Conservation (phyloP, 2,797 vertebrate species). For the Acanthurus leucopareius region DNA sequence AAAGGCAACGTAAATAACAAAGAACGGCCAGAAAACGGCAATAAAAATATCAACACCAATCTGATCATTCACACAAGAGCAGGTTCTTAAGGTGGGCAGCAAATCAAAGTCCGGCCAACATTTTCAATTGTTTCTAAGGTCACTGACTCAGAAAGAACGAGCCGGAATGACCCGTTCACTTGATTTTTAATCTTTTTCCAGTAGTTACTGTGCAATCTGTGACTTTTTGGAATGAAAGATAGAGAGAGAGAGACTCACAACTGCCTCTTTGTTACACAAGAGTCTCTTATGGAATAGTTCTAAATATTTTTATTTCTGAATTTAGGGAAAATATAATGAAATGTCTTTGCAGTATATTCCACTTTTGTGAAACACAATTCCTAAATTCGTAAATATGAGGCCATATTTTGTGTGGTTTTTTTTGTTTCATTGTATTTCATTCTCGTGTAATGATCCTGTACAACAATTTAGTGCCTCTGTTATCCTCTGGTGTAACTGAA, state of each 20-base stretch:
- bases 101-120: conserved; percentile 45
- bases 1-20: conserved; percentile 64
- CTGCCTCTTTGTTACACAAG: background rate
- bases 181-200: conserved; percentile 9
- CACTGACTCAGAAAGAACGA: conserved; percentile 26
- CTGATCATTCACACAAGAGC: conserved; percentile 41
- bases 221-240: background rate
- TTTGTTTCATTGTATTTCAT: too few relatives aligned
- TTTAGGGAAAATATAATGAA: too few relatives aligned
- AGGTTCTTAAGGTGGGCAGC: conserved; percentile 11
- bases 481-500: background rate
- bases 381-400: too few relatives aligned
- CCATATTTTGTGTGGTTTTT: too few relatives aligned
- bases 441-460: too few relatives aligned
- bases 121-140: conserved; percentile 33
- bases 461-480: background rate
- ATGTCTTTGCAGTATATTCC: too few relatives aligned
- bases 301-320: too few relatives aligned
- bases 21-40: conserved; percentile 45
- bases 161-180: background rate
- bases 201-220: background rate
- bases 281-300: too few relatives aligned
- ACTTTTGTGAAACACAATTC: too few relatives aligned
- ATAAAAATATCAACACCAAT: conserved; percentile 65
- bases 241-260: conserved; percentile 2